Evolutionary conservation across 2,113 vertebrate genomes (phyloP), one percentile per base, ranked within the genome.

Genomic region (Gallinago undulata): DNA sequence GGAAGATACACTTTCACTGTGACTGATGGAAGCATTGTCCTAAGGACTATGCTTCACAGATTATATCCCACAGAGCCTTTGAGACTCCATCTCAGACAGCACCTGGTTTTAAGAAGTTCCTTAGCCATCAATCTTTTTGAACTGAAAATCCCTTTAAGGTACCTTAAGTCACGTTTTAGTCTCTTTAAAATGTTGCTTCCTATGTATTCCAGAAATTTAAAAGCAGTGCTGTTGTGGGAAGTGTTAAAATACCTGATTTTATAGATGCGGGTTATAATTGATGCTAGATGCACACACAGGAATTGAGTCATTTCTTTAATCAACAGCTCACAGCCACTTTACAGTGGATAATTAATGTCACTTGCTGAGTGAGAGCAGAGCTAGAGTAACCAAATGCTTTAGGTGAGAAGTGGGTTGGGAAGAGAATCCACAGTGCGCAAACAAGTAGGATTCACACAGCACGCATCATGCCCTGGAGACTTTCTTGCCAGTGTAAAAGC

Each of bases 341-440:
- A 22, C 31, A 89, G 70, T 43, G n/a, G 67, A 51, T 95, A 94
- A 95, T 96, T 96, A 87, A 77, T 48, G 56, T 53, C 48, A 50
- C 60, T 94, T 90, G 62, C 91, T 90, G 87, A 33, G 55, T 84
- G 93, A 68, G 76, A 92, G 77, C 64, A 83, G 69, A 94, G 66
- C 39, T 47, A 30, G 63, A 51, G 70, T 55, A 90, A 80, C 56
- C 48, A 84, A 90, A 50, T 80, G 70, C 80, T 90, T 13, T 17
- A 77, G 84, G 59, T 84, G 56, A 68, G 73, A 77, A 93, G 66
- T 48, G 87, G 27, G 18, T 68, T 96, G 66, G 69, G 75, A 89
- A 86, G 79, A 89, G 84, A 87, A 80, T 72, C 79, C 87, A 63
- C 70, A 28, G 56, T 30, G 55, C 69, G 55, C 22, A 72, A 94